phyloP scores from a whole-genome alignment of 2,888 invertebrate species.

The Hirudinaria manillensis region DNA sequence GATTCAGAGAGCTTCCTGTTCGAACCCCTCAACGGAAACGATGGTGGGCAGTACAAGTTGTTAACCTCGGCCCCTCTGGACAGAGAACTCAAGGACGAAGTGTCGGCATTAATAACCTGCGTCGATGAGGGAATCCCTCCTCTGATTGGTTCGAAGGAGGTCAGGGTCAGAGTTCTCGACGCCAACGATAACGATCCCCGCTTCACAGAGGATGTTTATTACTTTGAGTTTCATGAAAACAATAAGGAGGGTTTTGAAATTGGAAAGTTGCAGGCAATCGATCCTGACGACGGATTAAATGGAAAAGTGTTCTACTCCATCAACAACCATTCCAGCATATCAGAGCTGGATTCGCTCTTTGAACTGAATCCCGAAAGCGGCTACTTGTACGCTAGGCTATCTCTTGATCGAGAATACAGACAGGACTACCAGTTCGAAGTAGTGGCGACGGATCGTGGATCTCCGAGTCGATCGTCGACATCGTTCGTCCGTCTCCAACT shows the following conservation, averaged over 20 bases:
- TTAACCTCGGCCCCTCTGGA: slow-evolving; percentile 35
- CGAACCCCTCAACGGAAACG: slow-evolving; percentile 18
- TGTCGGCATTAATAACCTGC: slow-evolving; percentile 34
- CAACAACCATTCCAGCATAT: slow-evolving; percentile 22
- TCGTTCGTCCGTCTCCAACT: slow-evolving; percentile 43
- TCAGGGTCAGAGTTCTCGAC: slow-evolving; percentile 70
- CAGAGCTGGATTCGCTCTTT: background rate
- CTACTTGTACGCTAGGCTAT: slow-evolving; percentile 28
- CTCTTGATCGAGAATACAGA: slow-evolving; percentile 37
- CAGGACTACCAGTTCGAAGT: slow-evolving; percentile 42
- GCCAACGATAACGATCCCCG: slow-evolving; percentile 87
- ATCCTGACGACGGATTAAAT: slow-evolving; percentile 43
- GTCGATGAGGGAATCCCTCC: slow-evolving; percentile 34
- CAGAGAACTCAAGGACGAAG: slow-evolving; percentile 31
- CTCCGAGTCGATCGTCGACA: slow-evolving; percentile 42
- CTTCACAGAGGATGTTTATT: slow-evolving; percentile 58
- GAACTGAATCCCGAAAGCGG: slow-evolving; percentile 26
- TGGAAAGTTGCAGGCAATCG: slow-evolving; percentile 35
- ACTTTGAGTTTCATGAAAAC: slow-evolving; percentile 30
- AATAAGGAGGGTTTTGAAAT: slow-evolving; percentile 13
- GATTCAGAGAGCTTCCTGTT: slow-evolving; percentile 30
- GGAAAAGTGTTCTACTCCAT: slow-evolving; percentile 39
- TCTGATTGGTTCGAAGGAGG: slow-evolving; percentile 61
- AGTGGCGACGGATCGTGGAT: slow-evolving; percentile 45
- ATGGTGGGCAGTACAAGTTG: slow-evolving; percentile 36